Conservation (phyloP, 2,888 invertebrate species). For the Bombylius discolor region DNA sequence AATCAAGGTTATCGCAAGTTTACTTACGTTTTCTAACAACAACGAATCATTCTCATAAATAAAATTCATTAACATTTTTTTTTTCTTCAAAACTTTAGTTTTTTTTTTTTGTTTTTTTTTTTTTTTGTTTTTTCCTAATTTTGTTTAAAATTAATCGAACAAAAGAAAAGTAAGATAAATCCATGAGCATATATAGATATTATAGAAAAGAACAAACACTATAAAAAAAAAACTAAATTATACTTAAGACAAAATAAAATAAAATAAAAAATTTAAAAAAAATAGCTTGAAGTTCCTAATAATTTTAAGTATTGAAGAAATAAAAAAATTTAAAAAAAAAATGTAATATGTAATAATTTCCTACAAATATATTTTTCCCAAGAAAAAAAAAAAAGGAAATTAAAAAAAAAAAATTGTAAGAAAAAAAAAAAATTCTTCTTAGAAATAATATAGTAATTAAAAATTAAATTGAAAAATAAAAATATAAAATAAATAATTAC, state of each 20-base stretch:
- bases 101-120: too few species aligned
- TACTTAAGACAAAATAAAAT: not conserved
- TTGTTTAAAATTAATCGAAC: too few species aligned
- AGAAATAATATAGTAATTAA: not conserved
- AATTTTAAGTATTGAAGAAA: not conserved
- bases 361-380: slow-evolving; percentile 2
- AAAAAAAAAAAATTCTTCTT: not conserved
- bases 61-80: not conserved
- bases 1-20: too few species aligned
- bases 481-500: not conserved
- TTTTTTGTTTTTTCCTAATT: too few species aligned
- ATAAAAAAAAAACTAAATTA: too few species aligned
- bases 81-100: too few species aligned
- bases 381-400: not conserved
- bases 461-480: not conserved
- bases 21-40: too few species aligned
- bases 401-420: not conserved
- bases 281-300: not conserved
- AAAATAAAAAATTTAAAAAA: not conserved
- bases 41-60: too few species aligned
- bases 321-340: not conserved
- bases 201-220: too few species aligned
- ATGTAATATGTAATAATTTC: not conserved
- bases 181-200: too few species aligned
- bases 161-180: too few species aligned